Base-by-base conservation (phyloP, 2,888 invertebrate genomes). In the Drosophila borborema region DNA sequence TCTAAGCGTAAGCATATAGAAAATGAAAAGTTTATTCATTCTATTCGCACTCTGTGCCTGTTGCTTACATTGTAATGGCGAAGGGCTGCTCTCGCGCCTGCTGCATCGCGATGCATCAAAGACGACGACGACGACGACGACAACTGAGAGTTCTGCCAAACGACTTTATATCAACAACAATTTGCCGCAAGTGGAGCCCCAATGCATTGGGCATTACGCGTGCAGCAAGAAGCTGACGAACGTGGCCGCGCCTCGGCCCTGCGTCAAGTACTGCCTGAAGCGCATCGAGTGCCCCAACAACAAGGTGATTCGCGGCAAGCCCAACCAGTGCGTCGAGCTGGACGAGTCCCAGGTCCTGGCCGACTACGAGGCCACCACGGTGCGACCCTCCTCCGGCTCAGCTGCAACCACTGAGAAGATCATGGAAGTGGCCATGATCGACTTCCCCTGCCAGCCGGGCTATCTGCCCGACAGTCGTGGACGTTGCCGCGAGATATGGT, bases 391-490 rank as follows among this genome's bases (percentile, higher is more conserved):
- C 6, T 53, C 28, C 28, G 6, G 28, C 28, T 28, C 51, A 9
- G 20, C 10, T 2, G 43, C 58, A 9, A 74, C 72, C 9, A 77
- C 70, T 14, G 74, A 72, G 46, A 71, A 74, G 36, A 72, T 84
- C 31, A 89, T 89, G 91, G 72, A 76, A 49, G 91, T 92, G 10
- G 91, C 92, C 58, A 90, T 92, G 90, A 92, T 92, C 68, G 92
- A 92, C 70, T 92, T 92, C 51, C 92, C 92, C 46, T 92, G 92
- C 63, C 91, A 92, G 67, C 91, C 92, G 0, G 91, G 92, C 46
- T 92, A 90, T 45, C 71, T 92, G 65, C 92, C 92, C 59, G 92
- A 92, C 67, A 86, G 86, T 48, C 90, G 90, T 10, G 92, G 92
- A 10, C 91, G 91, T 60, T 92, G 92, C 64, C 91, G 92, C 49